These are phyloP conservation scores for Amiota minor DNA, from an alignment of 2,888 invertebrate genomes.

Conservation along the genomic window DNA sequence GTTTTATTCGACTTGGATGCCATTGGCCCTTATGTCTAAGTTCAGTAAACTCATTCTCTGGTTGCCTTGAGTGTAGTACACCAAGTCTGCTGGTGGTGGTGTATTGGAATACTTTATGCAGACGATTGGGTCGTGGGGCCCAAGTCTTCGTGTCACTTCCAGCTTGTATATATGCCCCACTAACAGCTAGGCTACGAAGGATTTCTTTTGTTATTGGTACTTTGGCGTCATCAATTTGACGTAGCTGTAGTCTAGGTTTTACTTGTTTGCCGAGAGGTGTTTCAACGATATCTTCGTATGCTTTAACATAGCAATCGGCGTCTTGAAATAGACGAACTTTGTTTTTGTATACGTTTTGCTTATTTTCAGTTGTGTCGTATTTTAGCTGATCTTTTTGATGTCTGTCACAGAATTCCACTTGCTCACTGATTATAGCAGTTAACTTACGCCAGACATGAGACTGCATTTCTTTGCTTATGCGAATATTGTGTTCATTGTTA, in stretches of 20 bases:
- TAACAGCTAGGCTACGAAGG: slow-evolving; percentile 46
- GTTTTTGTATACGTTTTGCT: not conserved
- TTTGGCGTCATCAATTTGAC: slow-evolving; percentile 41
- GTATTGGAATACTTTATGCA: slow-evolving; percentile 56
- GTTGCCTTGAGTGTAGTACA: slow-evolving; percentile 47
- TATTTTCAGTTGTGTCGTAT: slow-evolving; percentile 23
- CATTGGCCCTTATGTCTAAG: slow-evolving; percentile 59
- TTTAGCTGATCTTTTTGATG: not conserved
- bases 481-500: slow-evolving; percentile 49
- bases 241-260: slow-evolving; percentile 56
- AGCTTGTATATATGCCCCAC: slow-evolving; percentile 50
- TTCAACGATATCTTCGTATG: slow-evolving; percentile 58
- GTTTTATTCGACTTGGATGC: slow-evolving; percentile 61
- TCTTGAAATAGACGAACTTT: slow-evolving; percentile 54
- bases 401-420: slow-evolving; percentile 53
- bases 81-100: slow-evolving; percentile 41
- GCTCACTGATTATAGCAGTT: slow-evolving; percentile 48
- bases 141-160: slow-evolving; percentile 54
- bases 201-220: slow-evolving; percentile 15
- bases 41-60: slow-evolving; percentile 60
- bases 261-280: slow-evolving; percentile 46
- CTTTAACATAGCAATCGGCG: slow-evolving; percentile 55
- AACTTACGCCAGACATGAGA: slow-evolving; percentile 60
- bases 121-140: slow-evolving; percentile 49
- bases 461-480: slow-evolving; percentile 58